A percentile compares a stretch with the other conserved stretches of the same genome.
Conservation (phyloP, 2,797 vertebrate species). For the Amblyraja radiata region DNA sequence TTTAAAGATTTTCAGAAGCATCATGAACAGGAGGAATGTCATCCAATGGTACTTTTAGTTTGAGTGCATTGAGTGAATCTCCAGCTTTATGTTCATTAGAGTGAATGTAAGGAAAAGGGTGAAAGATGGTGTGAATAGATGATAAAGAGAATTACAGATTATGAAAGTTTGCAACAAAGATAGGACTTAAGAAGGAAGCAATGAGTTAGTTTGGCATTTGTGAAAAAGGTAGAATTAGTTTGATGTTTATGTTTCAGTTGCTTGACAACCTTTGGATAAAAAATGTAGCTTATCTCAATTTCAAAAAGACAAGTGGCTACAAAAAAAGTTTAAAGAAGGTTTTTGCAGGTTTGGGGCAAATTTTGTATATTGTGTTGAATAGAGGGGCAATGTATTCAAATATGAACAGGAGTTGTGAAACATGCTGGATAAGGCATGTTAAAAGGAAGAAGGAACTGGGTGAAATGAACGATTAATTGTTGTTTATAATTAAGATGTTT, state of each 20-base stretch:
- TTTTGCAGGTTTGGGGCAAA: no score
- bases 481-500: no score
- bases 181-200: not conserved
- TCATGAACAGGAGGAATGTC: not conserved
- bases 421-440: no score
- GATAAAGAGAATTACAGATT: not conserved
- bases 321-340: no score
- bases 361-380: no score
- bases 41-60: not conserved
- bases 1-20: not conserved
- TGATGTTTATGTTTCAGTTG: not conserved
- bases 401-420: no score
- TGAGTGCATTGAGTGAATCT: not conserved
- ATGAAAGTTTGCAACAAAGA: not conserved
- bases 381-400: no score
- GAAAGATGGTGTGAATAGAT: not conserved
- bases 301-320: no score
- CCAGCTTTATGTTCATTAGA: not conserved
- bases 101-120: conserved; percentile 3
- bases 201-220: not conserved
- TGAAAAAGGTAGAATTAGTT: not conserved
- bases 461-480: no score
- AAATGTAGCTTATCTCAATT: no score
- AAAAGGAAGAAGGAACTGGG: no score
- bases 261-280: not conserved